phyloP scores from a whole-genome alignment of 2,888 invertebrate genomes.

The Endotricha flammealis region DNA sequence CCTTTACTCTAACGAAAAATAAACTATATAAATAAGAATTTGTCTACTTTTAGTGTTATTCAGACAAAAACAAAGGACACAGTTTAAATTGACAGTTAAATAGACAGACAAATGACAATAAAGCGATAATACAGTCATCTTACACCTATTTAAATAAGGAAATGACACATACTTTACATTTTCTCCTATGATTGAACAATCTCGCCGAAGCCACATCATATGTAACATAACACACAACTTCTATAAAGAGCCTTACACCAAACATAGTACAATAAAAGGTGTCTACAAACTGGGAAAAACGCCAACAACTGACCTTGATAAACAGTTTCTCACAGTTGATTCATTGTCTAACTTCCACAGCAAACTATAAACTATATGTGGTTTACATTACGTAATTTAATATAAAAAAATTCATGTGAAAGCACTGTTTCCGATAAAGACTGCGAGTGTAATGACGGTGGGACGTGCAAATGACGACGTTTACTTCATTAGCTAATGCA shows the following conservation, averaged over 20 bases:
- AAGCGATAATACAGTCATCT: too few relatives aligned
- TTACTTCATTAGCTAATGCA: not conserved
- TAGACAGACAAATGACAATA: too few relatives aligned
- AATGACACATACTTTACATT: conserved; percentile 26
- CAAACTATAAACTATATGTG: not conserved
- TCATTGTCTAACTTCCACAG: conserved; percentile 8
- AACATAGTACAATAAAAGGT: conserved; percentile 24
- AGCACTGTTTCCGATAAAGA: not conserved
- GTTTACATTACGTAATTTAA: not conserved
- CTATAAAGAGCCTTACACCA: conserved; percentile 44
- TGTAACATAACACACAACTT: conserved; percentile 43
- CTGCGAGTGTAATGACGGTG: not conserved
- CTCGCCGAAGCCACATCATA: conserved; percentile 37
- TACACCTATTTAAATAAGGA: conserved; percentile 8
- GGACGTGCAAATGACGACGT: not conserved
- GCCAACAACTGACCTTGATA: conserved; percentile 47
- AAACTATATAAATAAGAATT: too few relatives aligned
- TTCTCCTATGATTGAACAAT: conserved; percentile 26
- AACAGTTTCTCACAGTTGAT: conserved; percentile 5
- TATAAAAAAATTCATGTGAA: not conserved
- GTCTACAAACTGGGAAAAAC: conserved; percentile 22
- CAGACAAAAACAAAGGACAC: too few relatives aligned
- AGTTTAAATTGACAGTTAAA: too few relatives aligned
- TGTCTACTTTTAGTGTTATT: too few relatives aligned
- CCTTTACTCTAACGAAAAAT: too few relatives aligned